These are phyloP conservation scores for Diglossa cyanea DNA, from an alignment of 2,797 vertebrate genomes.

Conservation along the genomic window DNA sequence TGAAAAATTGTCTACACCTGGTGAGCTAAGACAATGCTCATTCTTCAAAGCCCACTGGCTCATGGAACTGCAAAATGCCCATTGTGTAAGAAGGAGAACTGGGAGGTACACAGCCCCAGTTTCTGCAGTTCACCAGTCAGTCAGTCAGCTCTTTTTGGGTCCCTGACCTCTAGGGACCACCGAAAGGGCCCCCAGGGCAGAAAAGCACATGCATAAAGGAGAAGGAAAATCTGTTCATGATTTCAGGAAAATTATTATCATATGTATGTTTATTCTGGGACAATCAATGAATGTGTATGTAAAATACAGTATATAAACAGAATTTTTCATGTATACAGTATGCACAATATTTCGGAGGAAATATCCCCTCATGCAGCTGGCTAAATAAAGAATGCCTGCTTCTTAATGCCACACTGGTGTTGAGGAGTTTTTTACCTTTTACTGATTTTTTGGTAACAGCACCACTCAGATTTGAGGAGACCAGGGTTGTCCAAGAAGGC, in stretches of 20 bases:
- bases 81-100: not conserved
- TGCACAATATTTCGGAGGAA: rapidly evolving
- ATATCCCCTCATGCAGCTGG: rapidly evolving
- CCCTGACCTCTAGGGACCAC: not conserved
- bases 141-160: not conserved
- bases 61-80: not conserved
- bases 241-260: not conserved
- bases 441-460: not conserved
- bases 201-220: not conserved
- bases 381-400: not conserved
- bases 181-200: not conserved
- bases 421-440: not conserved
- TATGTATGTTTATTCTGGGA: not conserved
- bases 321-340: not conserved
- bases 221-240: not conserved
- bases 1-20: not conserved
- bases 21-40: not conserved
- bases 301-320: not conserved
- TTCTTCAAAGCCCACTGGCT: not conserved
- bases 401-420: too few species aligned
- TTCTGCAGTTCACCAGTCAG: not conserved
- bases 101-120: not conserved
- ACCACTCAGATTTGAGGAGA: not conserved
- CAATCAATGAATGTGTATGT: not conserved
- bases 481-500: not conserved